These are phyloP conservation scores for Pocillopora verrucosa DNA, from an alignment of 64 coral and sea anemone species.

Conservation along the genomic window DNA sequence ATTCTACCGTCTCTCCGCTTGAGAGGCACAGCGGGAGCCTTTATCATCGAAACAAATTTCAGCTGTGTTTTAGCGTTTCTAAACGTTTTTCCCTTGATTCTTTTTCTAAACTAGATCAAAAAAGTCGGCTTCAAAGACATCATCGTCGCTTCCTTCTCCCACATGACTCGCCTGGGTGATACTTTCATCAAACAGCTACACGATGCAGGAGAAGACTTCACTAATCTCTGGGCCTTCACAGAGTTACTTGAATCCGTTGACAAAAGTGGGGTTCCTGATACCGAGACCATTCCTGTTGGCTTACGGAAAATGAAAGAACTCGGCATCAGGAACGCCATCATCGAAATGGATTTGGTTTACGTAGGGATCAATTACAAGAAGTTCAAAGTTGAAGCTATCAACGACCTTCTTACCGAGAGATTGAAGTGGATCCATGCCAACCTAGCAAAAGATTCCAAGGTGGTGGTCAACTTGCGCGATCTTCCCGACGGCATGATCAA, in stretches of 20 bases:
- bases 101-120: slow-evolving; percentile 48
- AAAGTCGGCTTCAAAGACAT: slow-evolving; percentile 84
- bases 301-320: slow-evolving; percentile 59
- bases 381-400: slow-evolving; percentile 46
- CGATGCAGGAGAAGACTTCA: slow-evolving; percentile 77
- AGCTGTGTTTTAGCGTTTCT: no score
- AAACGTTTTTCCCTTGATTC: no score
- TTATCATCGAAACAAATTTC: no score
- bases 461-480: slow-evolving; percentile 58
- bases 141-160: slow-evolving; percentile 80
- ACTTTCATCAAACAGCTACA: slow-evolving; percentile 64
- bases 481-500: slow-evolving; percentile 48
- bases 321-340: slow-evolving; percentile 49
- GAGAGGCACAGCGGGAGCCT: no score
- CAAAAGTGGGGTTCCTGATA: slow-evolving; percentile 34
- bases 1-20: no score
- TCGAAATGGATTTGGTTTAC: slow-evolving; percentile 67
- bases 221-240: slow-evolving; percentile 63
- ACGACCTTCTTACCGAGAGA: slow-evolving; percentile 33
- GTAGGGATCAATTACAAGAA: slow-evolving; percentile 59
- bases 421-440: slow-evolving; percentile 51
- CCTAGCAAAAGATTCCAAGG: slow-evolving; percentile 42
- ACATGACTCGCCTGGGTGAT: slow-evolving; percentile 89
- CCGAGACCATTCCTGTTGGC: slow-evolving; percentile 51
- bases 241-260: slow-evolving; percentile 72